A percentile compares a stretch with the other conserved stretches of the same genome.
phyloP scores from a whole-genome alignment of 2,113 vertebrate genomes.

The Gobio gobio region DNA sequence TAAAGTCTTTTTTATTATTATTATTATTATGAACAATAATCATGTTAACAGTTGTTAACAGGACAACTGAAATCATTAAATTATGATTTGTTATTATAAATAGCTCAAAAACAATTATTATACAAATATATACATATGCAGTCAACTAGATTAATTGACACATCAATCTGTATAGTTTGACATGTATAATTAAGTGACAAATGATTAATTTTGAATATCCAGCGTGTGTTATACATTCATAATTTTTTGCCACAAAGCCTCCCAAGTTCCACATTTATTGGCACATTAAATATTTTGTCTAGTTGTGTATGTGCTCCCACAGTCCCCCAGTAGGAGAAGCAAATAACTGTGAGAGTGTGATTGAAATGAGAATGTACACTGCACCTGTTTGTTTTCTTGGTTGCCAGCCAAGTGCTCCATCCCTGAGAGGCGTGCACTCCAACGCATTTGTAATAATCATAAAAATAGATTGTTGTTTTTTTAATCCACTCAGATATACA shows the following conservation, averaged over 20 bases:
- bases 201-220: neutral
- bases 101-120: neutral
- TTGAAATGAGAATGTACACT: slow-evolving; percentile 31
- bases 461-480: slow-evolving; percentile 21
- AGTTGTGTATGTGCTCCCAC: slow-evolving; percentile 23
- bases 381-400: slow-evolving; percentile 31
- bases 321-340: slow-evolving; percentile 10
- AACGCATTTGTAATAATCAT: slow-evolving; percentile 43
- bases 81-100: neutral
- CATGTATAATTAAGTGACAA: neutral
- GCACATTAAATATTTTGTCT: slow-evolving; percentile 44
- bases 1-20: neutral
- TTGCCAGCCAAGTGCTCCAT: slow-evolving; percentile 20
- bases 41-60: neutral
- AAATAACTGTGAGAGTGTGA: slow-evolving; percentile 15
- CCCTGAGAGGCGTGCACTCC: neutral
- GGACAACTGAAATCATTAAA: neutral
- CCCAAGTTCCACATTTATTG: slow-evolving; percentile 12
- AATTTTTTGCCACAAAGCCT: neutral
- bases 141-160: neutral
- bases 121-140: neutral
- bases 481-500: slow-evolving; percentile 12
- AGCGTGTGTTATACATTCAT: neutral
- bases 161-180: no score
- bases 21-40: neutral